Evolutionary conservation across 2,113 vertebrate species (phyloP).

Genomic region (Origma solitaria): DNA sequence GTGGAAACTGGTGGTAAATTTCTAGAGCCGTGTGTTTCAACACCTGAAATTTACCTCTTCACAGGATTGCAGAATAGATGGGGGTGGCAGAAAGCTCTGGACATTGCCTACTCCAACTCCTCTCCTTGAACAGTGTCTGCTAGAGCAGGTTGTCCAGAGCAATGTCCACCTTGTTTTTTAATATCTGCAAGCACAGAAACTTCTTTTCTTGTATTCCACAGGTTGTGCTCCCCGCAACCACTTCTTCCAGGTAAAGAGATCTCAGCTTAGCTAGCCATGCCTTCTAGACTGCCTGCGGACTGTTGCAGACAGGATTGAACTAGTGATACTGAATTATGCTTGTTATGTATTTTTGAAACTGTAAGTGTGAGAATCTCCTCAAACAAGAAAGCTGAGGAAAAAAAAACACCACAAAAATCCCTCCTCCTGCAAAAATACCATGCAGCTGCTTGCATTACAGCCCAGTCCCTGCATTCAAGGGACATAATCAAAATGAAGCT

Average conservation of each 20-base stretch:
- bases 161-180: neutral
- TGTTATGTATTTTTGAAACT: neutral
- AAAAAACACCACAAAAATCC: accelerated
- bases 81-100: neutral
- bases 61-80: neutral
- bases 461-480: neutral
- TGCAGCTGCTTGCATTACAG: neutral
- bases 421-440: neutral
- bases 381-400: neutral
- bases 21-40: neutral
- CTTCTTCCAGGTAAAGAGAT: neutral
- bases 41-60: neutral
- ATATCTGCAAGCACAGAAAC: neutral
- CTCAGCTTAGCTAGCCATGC: neutral
- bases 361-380: neutral
- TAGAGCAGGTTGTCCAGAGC: neutral
- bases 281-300: neutral
- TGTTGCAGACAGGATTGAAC: neutral
- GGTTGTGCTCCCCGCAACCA: neutral
- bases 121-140: neutral
- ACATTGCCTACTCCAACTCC: neutral
- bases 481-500: neutral
- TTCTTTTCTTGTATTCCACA: neutral
- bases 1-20: neutral
- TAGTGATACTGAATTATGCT: neutral